Evolutionary conservation across 2,797 vertebrate species (phyloP).

Genomic region (Sphaeramia orbicularis): DNA sequence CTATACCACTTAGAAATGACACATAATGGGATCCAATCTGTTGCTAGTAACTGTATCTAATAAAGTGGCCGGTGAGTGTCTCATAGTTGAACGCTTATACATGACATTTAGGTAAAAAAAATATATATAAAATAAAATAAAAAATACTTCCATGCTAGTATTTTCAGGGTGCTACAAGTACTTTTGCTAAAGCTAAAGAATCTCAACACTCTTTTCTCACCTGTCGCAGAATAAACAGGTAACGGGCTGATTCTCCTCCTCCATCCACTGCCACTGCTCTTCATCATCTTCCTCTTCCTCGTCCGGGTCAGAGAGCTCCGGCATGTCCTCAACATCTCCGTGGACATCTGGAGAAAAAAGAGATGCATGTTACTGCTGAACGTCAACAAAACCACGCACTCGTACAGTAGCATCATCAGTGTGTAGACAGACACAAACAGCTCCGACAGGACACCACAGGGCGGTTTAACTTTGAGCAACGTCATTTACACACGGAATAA

Average conservation of each 20-base stretch:
- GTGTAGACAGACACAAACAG: not conserved
- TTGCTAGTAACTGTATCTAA: no score
- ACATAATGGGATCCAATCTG: no score
- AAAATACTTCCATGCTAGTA: no score
- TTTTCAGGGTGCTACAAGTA: no score
- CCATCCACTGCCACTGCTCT: constrained; percentile 85
- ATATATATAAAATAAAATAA: no score
- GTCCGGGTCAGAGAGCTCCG: constrained; percentile 84
- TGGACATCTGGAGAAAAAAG: constrained; percentile 22
- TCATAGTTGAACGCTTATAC: no score
- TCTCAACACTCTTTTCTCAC: constrained; percentile 67
- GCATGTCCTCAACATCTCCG: constrained; percentile 66
- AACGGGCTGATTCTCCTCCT: constrained; percentile 63
- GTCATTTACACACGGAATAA: not conserved
- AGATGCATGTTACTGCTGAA: not conserved
- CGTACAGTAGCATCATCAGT: not conserved
- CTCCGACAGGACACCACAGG: not conserved
- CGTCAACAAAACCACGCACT: no score
- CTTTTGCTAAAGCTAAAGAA: no score
- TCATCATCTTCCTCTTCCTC: constrained; percentile 86
- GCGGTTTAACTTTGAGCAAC: not conserved
- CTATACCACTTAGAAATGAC: no score
- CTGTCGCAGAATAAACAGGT: constrained; percentile 93
- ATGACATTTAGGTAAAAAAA: no score
- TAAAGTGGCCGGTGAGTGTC: no score